Base-by-base conservation (phyloP, 2,113 vertebrate species). In the Mustelus asterias region DNA sequence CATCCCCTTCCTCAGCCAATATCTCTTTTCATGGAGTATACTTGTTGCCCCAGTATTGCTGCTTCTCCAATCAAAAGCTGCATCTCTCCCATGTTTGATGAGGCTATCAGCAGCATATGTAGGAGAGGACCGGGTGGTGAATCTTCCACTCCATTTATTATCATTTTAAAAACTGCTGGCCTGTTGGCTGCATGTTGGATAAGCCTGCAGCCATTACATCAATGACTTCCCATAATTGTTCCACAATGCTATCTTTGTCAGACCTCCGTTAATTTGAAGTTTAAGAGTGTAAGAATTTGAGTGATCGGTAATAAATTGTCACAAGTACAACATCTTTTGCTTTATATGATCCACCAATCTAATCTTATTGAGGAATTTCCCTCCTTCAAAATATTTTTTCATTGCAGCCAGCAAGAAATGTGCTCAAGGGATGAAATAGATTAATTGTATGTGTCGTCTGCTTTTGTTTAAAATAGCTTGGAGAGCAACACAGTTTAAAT, bases 361-460 rank as follows among this genome's bases (percentile, higher is more conserved):
- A 83, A 41, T 41, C 80, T 83, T 83, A 80, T 80, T 20, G 14
- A 83, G 37, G 37, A 16, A 83, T 83, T 41, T 44, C 37, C 80
- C 37, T 83, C n/a, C 80, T 83, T 54, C 41, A 88, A 54, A 22
- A 44, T 48, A 37, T 16, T 54, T 3, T 88, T 54, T 88, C 22
- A 88, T 8, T 88, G 10, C 41, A 88, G 22, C 20, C 85, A 88
- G 41, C 85, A 88, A 41, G 80, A 83, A 83, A 83, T 41, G 37
- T 83, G 80, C 37, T 83, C 80, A 83, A 83, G 80, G 80, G n/a
- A 41, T 41, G 80, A 83, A 83, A 41, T 83, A 83, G 80, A 83
- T 83, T 83, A 83, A 83, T 83, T 20, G 18, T 41, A 83, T 83
- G 1, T 83, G 80, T 41, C 16, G 16, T 83, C 80, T 41, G n/a